These are phyloP conservation scores for Drosophila leontia DNA, from an alignment of 1,140 invertebrate species.

Conservation along the genomic window DNA sequence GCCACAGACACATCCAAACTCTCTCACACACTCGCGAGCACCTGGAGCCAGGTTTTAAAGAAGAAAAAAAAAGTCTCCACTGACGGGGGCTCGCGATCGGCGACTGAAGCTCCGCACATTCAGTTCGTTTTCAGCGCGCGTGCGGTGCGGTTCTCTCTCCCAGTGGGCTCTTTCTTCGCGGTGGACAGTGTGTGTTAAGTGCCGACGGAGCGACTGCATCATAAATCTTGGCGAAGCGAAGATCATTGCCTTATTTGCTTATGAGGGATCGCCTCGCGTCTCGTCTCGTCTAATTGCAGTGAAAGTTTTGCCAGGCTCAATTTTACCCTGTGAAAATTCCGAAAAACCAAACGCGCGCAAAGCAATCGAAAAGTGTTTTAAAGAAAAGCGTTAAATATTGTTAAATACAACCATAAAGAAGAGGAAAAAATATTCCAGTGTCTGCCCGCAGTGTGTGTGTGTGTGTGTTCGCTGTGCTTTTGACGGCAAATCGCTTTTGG, in stretches of 20 bases:
- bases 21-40: conserved; percentile 40
- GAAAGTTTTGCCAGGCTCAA: conserved; percentile 69
- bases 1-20: conserved; percentile 21
- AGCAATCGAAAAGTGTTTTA: conserved; percentile 64
- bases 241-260: conserved; percentile 48
- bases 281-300: conserved; percentile 59
- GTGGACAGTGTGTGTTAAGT: conserved; percentile 34
- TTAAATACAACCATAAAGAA: conserved; percentile 46
- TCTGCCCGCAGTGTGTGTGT: conserved; percentile 51
- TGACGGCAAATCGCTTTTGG: conserved; percentile 62
- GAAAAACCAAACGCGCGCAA: conserved; percentile 64
- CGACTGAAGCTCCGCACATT: conserved; percentile 57
- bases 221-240: conserved; percentile 30
- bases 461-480: conserved; percentile 52
- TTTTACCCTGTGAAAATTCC: conserved; percentile 77
- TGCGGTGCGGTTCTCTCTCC: conserved; percentile 79
- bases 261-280: conserved; percentile 18
- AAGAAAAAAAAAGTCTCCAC: conserved; percentile 65
- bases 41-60: conserved; percentile 33
- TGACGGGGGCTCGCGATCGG: conserved; percentile 50
- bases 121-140: conserved; percentile 83
- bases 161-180: conserved; percentile 47
- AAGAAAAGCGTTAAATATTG: conserved; percentile 62
- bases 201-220: conserved; percentile 20
- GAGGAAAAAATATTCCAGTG: conserved; percentile 46